Evolutionary conservation across 2,888 invertebrate genomes (phyloP), one percentile per base, ranked within the genome.

Genomic region (Synanthedon tipuliformis): DNA sequence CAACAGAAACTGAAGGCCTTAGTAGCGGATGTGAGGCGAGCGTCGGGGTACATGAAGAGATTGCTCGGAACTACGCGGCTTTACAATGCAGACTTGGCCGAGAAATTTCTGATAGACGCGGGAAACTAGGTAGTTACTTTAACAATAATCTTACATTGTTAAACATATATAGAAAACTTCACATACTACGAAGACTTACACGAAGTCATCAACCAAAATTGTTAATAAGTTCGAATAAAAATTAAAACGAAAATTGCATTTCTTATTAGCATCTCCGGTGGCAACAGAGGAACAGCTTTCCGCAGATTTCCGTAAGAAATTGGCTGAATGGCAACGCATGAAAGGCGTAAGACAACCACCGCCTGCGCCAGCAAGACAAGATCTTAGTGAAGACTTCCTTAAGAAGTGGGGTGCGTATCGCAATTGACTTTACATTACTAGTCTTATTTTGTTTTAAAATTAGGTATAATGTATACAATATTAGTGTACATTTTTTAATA

Each of bases 261-360:
- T 34, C 34, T 0, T 34, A 34, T 34, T 18, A 49, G 23, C 78
- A 1, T 71, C 81, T 0, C 86, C 87, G 16, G 85, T 87, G n/a
- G 86, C 87, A 1, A 86, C 85, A 12, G 93, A 93, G 62, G 93
- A 93, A 54, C 92, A 93, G 67, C 73, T 95, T 5, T 92, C 94
- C 1, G 91, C 94, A 0, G 94, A 94, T 65, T 95, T 95, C 69
- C 90, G 92, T 51, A 94, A 94, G 74, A 96, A 95, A 72, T 80
- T 96, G 34, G 92, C 93, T 59, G 95, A 96, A 73, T 96, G 96
- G 96, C 93, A 96, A 66, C 90, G 91, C 53, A 91, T 90, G 65
- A 92, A 91, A 64, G 92, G 84, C 0, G 79, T 75, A 7, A 75
- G 75, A 50, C 85, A 84, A 53, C 87, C 87, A 0, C 78, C 82